Percentiles rank a stretch among this genome's conserved stretches.
Conservation (phyloP, 2,888 invertebrate genomes). For the Malachius bipustulatus region DNA sequence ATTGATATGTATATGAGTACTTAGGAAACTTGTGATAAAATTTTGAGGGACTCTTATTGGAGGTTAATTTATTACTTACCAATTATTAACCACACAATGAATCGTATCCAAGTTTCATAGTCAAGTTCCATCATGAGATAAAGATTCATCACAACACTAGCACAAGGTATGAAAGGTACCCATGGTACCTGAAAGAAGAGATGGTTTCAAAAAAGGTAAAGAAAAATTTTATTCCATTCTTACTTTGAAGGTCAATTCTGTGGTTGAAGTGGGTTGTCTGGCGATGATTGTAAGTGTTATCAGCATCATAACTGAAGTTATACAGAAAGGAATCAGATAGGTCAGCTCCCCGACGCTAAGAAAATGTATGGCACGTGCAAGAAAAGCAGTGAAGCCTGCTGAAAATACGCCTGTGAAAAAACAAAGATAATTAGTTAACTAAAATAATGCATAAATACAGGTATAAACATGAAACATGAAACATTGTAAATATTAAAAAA, state of each 20-base stretch:
- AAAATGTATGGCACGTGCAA: conserved; percentile 31
- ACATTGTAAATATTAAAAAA: background rate
- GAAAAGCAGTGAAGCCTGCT: conserved; percentile 41
- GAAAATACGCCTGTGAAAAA: conserved; percentile 49
- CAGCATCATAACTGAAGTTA: conserved; percentile 40
- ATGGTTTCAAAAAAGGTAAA: conserved; percentile 8
- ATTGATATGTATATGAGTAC: too few species aligned
- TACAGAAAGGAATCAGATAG: conserved; percentile 31
- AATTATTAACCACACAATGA: conserved; percentile 70
- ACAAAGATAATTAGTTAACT: too few species aligned
- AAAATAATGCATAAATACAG: too few species aligned
- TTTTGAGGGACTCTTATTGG: too few species aligned
- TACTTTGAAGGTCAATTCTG: conserved; percentile 61
- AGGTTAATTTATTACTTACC: conserved; percentile 45
- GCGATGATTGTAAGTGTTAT: conserved; percentile 49
- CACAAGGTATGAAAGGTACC: conserved; percentile 72
- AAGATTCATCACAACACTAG: conserved; percentile 77
- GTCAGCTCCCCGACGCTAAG: conserved; percentile 32
- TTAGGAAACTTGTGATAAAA: too few species aligned
- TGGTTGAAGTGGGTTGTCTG: conserved; percentile 53
- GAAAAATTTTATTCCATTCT: conserved; percentile 15
- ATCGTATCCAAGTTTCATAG: conserved; percentile 76
- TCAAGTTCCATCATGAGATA: conserved; percentile 87
- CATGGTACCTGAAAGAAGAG: conserved; percentile 58
- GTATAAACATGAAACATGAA: conserved; percentile 10